These are phyloP conservation scores for Microplitis manilae DNA, from an alignment of 2,888 invertebrate species.

Conservation along the genomic window DNA sequence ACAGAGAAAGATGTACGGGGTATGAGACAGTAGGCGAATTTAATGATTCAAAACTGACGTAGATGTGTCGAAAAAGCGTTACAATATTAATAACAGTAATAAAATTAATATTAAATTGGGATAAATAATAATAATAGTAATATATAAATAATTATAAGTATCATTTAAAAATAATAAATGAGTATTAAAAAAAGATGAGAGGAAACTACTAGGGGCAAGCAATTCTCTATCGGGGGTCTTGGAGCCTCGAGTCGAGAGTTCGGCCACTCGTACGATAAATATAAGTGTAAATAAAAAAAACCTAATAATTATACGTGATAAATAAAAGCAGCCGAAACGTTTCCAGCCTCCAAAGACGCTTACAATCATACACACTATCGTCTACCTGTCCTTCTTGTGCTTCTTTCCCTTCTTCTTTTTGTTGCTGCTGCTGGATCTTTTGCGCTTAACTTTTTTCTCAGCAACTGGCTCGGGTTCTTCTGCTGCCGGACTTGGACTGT, in stretches of 20 bases:
- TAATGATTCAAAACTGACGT: constrained; percentile 42
- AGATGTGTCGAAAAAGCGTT: constrained; percentile 28
- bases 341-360: constrained; percentile 64
- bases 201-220: constrained; percentile 8
- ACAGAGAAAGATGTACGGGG: constrained; percentile 71
- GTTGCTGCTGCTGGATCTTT: constrained; percentile 72
- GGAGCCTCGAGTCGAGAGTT: constrained; percentile 59
- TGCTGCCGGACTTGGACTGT: constrained; percentile 78
- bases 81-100: background rate
- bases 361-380: constrained; percentile 53
- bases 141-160: background rate
- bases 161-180: background rate
- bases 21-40: constrained; percentile 60
- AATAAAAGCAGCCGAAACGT: constrained; percentile 42
- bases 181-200: background rate
- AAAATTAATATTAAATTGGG: constrained; percentile 1
- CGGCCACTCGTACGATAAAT: constrained; percentile 33
- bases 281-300: constrained; percentile 11
- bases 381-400: constrained; percentile 78
- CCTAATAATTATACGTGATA: constrained; percentile 14
- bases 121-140: constrained; percentile 20
- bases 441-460: constrained; percentile 69
- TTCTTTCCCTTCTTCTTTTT: constrained; percentile 82
- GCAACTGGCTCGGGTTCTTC: constrained; percentile 44
- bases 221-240: constrained; percentile 51